Evolutionary conservation across 2,888 invertebrate species (phyloP).

Genomic region (Autographa pulchrina): DNA sequence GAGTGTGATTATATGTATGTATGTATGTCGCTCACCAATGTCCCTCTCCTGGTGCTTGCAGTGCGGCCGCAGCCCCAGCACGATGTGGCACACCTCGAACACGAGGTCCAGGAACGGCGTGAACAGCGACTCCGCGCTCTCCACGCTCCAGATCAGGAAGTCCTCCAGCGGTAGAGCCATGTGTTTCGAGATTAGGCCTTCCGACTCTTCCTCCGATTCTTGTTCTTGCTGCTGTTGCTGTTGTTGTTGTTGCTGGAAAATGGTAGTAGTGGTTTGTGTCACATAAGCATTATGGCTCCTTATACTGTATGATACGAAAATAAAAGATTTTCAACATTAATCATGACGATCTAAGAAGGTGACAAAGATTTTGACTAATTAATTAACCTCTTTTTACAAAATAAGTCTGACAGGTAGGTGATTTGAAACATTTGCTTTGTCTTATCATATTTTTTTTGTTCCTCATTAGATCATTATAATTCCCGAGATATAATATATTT

Average conservation of each 20-base stretch:
- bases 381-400: too few species aligned
- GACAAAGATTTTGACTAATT: too few species aligned
- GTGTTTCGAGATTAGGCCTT: slow-evolving; percentile 66
- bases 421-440: too few species aligned
- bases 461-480: too few species aligned
- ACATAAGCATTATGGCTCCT: too few species aligned
- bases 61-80: slow-evolving; percentile 94
- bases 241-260: slow-evolving; percentile 27
- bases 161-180: slow-evolving; percentile 92
- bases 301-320: too few species aligned
- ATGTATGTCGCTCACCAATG: slow-evolving; percentile 87
- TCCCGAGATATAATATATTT: too few species aligned
- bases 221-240: slow-evolving; percentile 31
- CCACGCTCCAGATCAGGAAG: slow-evolving; percentile 96
- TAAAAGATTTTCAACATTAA: too few species aligned
- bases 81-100: slow-evolving; percentile 96
- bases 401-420: too few species aligned
- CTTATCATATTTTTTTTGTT: too few species aligned
- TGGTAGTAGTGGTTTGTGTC: neutral
- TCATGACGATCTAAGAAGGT: too few species aligned
- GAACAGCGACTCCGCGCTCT: slow-evolving; percentile 91
- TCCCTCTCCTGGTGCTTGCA: slow-evolving; percentile 95
- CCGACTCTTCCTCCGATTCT: slow-evolving; percentile 46
- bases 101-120: slow-evolving; percentile 92
- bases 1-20: too few species aligned